phyloP scores from a whole-genome alignment of 2,797 vertebrate species.

The Uromys caudimaculatus region DNA sequence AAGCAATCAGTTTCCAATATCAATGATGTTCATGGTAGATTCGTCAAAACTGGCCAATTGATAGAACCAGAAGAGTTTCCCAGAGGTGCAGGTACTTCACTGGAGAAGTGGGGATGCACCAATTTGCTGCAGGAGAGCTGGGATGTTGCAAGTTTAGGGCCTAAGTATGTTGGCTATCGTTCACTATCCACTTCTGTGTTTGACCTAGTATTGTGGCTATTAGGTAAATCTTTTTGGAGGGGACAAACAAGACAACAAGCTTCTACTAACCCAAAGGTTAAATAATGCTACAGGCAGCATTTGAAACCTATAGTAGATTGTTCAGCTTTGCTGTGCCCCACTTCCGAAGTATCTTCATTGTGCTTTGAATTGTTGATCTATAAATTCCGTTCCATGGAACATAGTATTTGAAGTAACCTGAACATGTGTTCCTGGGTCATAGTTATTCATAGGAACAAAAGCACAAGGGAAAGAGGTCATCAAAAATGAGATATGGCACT shows the following conservation, averaged over 20 bases:
- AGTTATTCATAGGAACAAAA: not conserved
- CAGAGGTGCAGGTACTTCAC: not conserved
- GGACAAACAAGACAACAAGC: not conserved
- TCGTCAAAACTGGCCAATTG: not conserved
- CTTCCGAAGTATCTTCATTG: not conserved
- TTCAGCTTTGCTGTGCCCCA: too few relatives aligned
- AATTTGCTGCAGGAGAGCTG: not conserved
- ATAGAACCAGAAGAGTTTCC: not conserved
- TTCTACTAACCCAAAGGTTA: not conserved
- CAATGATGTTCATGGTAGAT: not conserved
- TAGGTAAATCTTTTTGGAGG: not conserved
- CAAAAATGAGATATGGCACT: not conserved
- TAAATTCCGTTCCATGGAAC: not conserved
- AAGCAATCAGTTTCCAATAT: not conserved
- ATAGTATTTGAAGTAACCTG: not conserved
- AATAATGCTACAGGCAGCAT: not conserved
- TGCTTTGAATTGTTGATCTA: not conserved
- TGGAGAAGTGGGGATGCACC: not conserved
- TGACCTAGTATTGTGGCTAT: not conserved
- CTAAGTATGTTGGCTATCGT: not conserved
- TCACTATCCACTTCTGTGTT: not conserved
- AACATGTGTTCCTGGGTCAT: too few relatives aligned
- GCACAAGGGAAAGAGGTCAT: not conserved
- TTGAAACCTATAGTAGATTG: not conserved
- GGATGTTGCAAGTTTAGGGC: not conserved